These are phyloP conservation scores for Aselliscus stoliczkanus DNA, from an alignment of 2,797 vertebrate species.

Conservation along the genomic window DNA sequence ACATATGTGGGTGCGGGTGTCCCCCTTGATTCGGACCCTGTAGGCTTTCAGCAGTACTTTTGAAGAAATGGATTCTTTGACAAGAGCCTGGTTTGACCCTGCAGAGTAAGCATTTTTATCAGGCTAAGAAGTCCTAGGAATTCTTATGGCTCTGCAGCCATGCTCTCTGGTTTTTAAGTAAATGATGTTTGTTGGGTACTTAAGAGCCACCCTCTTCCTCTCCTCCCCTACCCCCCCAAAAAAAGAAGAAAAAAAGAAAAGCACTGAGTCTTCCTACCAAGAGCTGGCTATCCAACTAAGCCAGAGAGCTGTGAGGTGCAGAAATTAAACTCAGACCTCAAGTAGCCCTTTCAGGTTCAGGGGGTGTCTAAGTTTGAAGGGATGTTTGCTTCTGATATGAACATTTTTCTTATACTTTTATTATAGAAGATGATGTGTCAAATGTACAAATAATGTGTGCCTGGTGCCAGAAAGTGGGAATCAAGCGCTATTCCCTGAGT, in stretches of 20 bases:
- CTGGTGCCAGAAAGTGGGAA: constrained; percentile 99
- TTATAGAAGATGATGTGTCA: constrained; percentile 95
- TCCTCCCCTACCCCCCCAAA: neutral
- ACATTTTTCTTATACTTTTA: constrained; percentile 85
- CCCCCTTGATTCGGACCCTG: neutral
- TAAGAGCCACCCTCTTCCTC: neutral
- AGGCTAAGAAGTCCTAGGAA: neutral
- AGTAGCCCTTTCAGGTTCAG: constrained; percentile 47
- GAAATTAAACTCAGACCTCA: neutral
- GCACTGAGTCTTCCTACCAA: neutral
- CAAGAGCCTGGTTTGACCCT: neutral
- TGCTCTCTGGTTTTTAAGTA: constrained; percentile 66
- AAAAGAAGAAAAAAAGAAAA: neutral
- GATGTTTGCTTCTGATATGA: constrained; percentile 82
- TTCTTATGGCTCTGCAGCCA: constrained; percentile 47
- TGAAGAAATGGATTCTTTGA: constrained; percentile 14
- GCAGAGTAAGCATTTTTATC: neutral
- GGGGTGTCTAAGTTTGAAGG: constrained; percentile 77
- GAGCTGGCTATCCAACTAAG: neutral
- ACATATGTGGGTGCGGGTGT: neutral
- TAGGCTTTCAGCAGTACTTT: neutral
- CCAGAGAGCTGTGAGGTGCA: neutral
- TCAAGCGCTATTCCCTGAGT: constrained; percentile 98
- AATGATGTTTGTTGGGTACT: constrained; percentile 53
- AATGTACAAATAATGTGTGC: constrained; percentile 99